Evolutionary conservation across 2,113 vertebrate genomes (phyloP).

Genomic region (Amblyornis subalaris): DNA sequence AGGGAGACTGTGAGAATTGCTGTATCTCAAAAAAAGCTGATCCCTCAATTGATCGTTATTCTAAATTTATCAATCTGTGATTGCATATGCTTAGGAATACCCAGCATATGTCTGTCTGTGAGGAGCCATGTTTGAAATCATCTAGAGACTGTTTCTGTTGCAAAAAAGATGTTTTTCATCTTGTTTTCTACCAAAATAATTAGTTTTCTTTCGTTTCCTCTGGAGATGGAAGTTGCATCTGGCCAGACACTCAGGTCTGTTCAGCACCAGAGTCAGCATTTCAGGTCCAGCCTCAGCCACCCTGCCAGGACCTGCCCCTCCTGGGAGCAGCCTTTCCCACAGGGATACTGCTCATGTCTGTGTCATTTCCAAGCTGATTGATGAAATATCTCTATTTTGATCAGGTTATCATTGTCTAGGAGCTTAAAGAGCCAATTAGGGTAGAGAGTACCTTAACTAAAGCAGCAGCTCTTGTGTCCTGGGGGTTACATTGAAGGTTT

Average conservation of each 20-base stretch:
- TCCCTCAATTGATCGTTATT: not conserved
- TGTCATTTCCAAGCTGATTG: not conserved
- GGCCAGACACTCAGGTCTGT: not conserved
- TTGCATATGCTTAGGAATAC: not conserved
- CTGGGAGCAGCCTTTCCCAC: rapidly evolving
- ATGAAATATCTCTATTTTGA: not conserved
- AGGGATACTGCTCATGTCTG: not conserved
- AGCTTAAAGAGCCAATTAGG: conserved; percentile 6
- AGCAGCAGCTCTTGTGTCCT: not conserved
- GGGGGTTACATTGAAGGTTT: not conserved
- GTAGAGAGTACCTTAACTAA: conserved; percentile 2
- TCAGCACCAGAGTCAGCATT: not conserved
- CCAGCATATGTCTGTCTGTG: not conserved
- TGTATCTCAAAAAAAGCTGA: not conserved
- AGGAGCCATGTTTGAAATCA: not conserved
- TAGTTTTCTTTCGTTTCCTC: not conserved
- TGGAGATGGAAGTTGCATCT: not conserved
- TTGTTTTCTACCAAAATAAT: not conserved
- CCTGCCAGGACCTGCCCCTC: not conserved
- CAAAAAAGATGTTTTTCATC: not conserved
- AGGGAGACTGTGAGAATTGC: not conserved
- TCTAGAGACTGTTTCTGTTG: not conserved
- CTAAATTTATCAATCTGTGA: not conserved
- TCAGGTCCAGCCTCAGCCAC: not conserved
- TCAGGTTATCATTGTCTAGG: conserved; percentile 27